Base-by-base conservation (phyloP, 2,888 invertebrate genomes). In the Agrochola macilenta region DNA sequence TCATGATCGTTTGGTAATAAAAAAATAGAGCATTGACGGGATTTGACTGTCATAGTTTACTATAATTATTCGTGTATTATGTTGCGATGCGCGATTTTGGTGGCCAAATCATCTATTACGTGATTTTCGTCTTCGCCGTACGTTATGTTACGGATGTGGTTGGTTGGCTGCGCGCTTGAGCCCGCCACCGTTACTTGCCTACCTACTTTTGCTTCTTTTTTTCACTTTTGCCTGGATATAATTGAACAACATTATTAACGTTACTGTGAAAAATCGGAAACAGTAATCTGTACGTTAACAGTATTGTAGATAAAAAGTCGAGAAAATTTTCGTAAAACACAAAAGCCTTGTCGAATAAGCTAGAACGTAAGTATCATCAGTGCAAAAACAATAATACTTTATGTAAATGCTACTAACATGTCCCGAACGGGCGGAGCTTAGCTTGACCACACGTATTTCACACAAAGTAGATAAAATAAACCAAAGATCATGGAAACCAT, bases 1-100 rank as follows among this genome's bases (percentile, higher is more conserved):
- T 91, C 93, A 93, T 91, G 93, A 92, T 85, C 82, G 81, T 85
- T 79, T 81, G 74, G 65, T 82, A 80, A 75, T 76, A 81, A 54
- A 43, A 39, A 8, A 46, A 14, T 14, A 46, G 4, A 46, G 14
- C 79, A 83, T 82, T 81, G 78, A 79, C 73, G 87, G 65, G 76
- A 73, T 82, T 77, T 81, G 79, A 78, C 74, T 84, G 78, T 82
- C 74, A 74, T 75, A 74, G 69, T 86, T 85, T 79, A 84, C 71
- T 86, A 80, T 82, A 76, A 79, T 81, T 82, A 81, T 84, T 84
- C 63, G 66, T 83, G 63, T 83, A 69, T 81, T 81, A 74, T 74
- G 82, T 85, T 84, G 75, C 84, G 79, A 83, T 85, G 79, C 69
- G 75, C 70, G 61, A 72, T 83, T 77, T 79, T 86, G 82, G 79